Evolutionary conservation across 1,140 invertebrate genomes (phyloP), one percentile per base, ranked within the genome.

Genomic region (Leptinotarsa lineolata): DNA sequence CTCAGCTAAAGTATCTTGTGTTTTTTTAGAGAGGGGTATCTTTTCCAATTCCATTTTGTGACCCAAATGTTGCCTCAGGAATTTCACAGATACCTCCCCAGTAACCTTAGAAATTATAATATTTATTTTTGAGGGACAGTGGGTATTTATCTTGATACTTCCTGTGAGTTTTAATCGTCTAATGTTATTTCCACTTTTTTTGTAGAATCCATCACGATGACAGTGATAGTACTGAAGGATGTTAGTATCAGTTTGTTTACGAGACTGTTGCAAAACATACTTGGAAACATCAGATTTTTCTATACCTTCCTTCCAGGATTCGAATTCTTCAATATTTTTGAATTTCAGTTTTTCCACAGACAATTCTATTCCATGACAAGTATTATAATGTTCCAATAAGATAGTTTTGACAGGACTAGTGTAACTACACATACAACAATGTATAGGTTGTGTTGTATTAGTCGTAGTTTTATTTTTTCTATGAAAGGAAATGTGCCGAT

Each of bases 161-260:
- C 59, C 59, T 21, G 21, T 18, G 18, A 60, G 21, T 21, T 60
- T 60, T 12, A 60, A 60, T 21, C 59, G 59, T 0, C 59, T 18
- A 1, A 60, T 13, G 18, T 60, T 18, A 18, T 60, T 60, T 60
- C 59, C 59, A 60, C 59, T 18, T 18, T 18, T 60, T 60, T 60
- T 60, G 12, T 60, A 60, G 21, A 60, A 60, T 18, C 59, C 59
- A 60, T 60, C 59, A 18, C 59, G 59, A 21, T 60, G 12, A 21
- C 59, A 60, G 59, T 21, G 59, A 2, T 60, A 60, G 12, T 18
- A 60, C 18, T 60, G 59, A 12, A 60, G 18, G 21, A 60, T 60
- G 18, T 60, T 18, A 60, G 18, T 60, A 60, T 18, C 21, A 18
- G 59, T 60, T 60, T 60, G 59, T 60, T 60, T 60, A 12, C 18